phyloP scores from a whole-genome alignment of 1,140 invertebrate genomes.

The Saccostrea echinata region DNA sequence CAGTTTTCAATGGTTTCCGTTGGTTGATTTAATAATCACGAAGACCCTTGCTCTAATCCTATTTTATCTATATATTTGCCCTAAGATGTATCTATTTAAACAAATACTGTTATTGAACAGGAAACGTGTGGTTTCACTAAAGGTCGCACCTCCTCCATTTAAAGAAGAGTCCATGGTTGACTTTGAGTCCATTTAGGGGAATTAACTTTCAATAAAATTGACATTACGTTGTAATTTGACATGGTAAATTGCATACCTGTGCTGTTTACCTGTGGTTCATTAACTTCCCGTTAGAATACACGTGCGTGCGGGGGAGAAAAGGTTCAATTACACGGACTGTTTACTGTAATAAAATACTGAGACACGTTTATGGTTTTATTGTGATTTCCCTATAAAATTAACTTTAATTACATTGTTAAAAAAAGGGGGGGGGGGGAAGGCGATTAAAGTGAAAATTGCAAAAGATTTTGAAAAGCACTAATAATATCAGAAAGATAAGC shows the following conservation, averaged over 20 bases:
- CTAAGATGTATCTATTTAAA: conserved; percentile 7
- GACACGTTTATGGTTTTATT: not conserved
- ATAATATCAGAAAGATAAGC: not conserved
- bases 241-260: conserved; percentile 24
- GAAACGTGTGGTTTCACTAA: not conserved
- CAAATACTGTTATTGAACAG: conserved; percentile 9
- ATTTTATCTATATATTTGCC: conserved; percentile 16
- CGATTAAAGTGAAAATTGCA: not conserved
- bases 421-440: not conserved
- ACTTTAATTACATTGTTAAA: not conserved
- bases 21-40: not conserved
- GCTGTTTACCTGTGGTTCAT: not conserved
- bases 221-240: conserved; percentile 16
- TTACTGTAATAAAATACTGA: not conserved
- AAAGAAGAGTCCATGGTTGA: not conserved
- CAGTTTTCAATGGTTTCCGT: not conserved
- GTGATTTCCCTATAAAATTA: not conserved
- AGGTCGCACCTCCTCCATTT: not conserved
- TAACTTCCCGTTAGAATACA: conserved; percentile 21
- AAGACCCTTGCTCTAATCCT: not conserved
- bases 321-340: not conserved
- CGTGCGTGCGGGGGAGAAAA: conserved; percentile 19
- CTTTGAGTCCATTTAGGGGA: not conserved
- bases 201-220: not conserved
- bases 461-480: no score